A percentile compares a stretch with the other conserved stretches of the same genome.
Evolutionary conservation across 1,140 invertebrate species (phyloP).

Genomic region (Drosophila gunungcola): DNA sequence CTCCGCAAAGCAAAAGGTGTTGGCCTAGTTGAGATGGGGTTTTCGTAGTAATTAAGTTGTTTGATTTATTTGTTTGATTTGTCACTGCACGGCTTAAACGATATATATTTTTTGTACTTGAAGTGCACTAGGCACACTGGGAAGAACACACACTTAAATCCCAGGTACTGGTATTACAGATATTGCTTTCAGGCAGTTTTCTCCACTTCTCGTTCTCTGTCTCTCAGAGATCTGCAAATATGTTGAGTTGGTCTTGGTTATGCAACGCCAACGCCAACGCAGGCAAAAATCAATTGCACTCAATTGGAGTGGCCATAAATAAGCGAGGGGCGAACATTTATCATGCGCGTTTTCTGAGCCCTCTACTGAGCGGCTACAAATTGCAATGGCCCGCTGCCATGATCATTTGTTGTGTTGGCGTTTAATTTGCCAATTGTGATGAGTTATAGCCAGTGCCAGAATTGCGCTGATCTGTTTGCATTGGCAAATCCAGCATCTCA

Average conservation of each 20-base stretch:
- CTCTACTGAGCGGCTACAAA: conserved; percentile 43
- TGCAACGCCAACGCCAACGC: conserved; percentile 81
- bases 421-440: conserved; percentile 84
- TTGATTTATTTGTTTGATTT: conserved; percentile 27
- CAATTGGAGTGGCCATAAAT: conserved; percentile 79
- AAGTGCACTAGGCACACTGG: conserved; percentile 53
- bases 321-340: conserved; percentile 69
- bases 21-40: conserved; percentile 29
- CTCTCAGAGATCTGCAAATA: conserved; percentile 52
- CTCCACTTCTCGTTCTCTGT: conserved; percentile 33
- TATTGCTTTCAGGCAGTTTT: conserved; percentile 52
- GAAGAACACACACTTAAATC: conserved; percentile 45
- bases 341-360: conserved; percentile 42
- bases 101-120: conserved; percentile 55
- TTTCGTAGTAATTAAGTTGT: conserved; percentile 17
- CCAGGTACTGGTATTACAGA: conserved; percentile 34
- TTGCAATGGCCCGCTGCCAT: conserved; percentile 62
- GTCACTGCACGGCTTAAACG: conserved; percentile 49
- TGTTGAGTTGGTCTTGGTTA: conserved; percentile 53
- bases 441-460: conserved; percentile 53
- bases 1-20: conserved; percentile 73
- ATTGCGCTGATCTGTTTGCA: conserved; percentile 67
- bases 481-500: conserved; percentile 37
- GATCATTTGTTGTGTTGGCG: conserved; percentile 80
- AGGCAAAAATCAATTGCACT: conserved; percentile 79